Conservation (phyloP, 2,113 vertebrate genomes). For the Gymnarchus niloticus region DNA sequence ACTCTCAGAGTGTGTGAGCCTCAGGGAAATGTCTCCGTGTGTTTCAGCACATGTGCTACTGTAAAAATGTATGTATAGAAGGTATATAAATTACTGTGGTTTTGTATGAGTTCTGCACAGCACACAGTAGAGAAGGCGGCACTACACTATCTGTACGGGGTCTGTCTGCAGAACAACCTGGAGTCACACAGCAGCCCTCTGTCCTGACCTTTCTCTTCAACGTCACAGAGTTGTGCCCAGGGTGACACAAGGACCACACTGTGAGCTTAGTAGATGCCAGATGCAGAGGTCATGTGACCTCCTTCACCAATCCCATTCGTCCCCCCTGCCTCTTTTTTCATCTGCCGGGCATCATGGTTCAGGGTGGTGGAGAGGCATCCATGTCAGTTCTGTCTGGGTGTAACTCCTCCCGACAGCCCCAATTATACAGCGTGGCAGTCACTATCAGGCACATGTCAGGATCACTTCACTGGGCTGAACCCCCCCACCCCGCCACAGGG, state of each 20-base stretch:
- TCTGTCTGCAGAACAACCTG: neutral
- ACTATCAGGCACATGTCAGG: conserved; percentile 38
- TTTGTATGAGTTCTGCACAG: neutral
- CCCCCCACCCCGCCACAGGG: neutral
- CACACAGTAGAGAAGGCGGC: neutral
- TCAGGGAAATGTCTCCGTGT: conserved; percentile 9
- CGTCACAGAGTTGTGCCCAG: neutral
- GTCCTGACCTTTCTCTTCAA: neutral
- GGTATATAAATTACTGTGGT: neutral
- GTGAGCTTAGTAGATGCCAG: neutral
- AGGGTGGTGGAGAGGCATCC: neutral
- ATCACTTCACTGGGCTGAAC: conserved; percentile 18
- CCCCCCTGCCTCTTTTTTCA: too few relatives aligned
- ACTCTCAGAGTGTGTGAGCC: neutral
- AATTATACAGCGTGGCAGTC: conserved; percentile 45
- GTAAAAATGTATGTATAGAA: neutral
- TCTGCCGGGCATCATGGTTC: neutral
- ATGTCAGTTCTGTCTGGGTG: conserved; percentile 20
- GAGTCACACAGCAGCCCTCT: neutral
- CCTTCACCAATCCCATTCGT: neutral
- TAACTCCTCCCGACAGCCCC: conserved; percentile 45
- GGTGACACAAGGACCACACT: neutral
- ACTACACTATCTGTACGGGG: neutral
- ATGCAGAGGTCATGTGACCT: neutral
- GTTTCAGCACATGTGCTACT: neutral